Evolutionary conservation across 2,113 vertebrate species (phyloP).

Genomic region (Ceyx margarethae): DNA sequence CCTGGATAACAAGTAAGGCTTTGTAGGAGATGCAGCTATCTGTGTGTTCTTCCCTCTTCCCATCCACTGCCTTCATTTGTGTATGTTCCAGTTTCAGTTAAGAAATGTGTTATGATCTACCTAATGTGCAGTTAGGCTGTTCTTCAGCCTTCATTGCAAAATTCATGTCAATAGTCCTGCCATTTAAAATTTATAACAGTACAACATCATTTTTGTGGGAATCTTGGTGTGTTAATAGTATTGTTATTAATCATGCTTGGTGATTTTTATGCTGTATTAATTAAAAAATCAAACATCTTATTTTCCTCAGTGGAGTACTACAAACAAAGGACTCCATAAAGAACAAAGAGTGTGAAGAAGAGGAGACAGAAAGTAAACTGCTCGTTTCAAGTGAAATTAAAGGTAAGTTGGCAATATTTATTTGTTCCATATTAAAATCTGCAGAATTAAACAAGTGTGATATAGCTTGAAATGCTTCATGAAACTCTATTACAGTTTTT

Average conservation of each 20-base stretch:
- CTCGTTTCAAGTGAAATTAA: slow-evolving; percentile 74
- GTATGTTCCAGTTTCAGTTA: neutral
- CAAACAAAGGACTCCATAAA: slow-evolving; percentile 69
- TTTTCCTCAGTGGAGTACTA: slow-evolving; percentile 75
- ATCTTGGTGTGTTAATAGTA: neutral
- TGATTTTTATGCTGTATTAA: slow-evolving; percentile 11
- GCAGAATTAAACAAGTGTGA: neutral
- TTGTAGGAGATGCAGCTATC: neutral
- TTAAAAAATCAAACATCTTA: slow-evolving; percentile 7
- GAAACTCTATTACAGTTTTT: neutral
- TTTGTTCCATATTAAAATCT: neutral
- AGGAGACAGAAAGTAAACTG: slow-evolving; percentile 72
- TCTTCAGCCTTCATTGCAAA: neutral
- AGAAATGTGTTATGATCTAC: neutral
- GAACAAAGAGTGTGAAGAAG: slow-evolving; percentile 66
- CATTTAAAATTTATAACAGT: neutral
- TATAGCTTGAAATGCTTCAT: neutral
- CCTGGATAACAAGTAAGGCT: neutral
- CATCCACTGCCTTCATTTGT: neutral
- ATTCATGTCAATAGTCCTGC: neutral
- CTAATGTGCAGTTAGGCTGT: neutral
- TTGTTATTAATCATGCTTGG: neutral
- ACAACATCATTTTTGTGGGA: neutral
- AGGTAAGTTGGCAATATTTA: slow-evolving; percentile 68
- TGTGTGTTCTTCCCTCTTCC: neutral